These are phyloP conservation scores for Hypsibius dujardini DNA, from an alignment of 1,140 invertebrate genomes.

Conservation along the genomic window DNA sequence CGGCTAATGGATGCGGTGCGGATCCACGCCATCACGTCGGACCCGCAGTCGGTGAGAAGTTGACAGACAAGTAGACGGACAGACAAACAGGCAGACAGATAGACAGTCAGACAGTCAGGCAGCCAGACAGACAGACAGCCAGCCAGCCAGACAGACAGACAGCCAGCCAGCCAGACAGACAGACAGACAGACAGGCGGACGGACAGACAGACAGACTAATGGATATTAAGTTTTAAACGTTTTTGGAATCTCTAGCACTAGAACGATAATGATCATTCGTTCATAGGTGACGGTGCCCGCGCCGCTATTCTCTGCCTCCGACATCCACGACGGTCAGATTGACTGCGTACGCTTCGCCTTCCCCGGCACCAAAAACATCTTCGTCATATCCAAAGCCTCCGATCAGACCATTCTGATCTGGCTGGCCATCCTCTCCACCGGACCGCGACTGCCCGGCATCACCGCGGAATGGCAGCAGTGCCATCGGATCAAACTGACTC, in stretches of 20 bases:
- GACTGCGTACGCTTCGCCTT: neutral
- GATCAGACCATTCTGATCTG: neutral
- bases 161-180: neutral
- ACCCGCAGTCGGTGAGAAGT: neutral
- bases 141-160: neutral
- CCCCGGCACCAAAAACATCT: neutral
- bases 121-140: too few relatives aligned
- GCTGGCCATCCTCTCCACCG: neutral
- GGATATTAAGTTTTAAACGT: neutral
- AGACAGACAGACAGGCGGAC: neutral
- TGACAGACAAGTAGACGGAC: too few relatives aligned
- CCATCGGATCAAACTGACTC: neutral
- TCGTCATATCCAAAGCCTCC: neutral
- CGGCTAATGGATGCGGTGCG: neutral
- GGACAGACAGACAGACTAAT: neutral
- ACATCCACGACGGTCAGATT: conserved; percentile 13
- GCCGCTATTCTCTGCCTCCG: neutral
- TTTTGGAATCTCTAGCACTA: neutral
- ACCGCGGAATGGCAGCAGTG: neutral
- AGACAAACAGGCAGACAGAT: too few relatives aligned
- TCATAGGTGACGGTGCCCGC: neutral
- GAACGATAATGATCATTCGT: neutral
- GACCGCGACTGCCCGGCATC: neutral
- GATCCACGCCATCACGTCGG: neutral
- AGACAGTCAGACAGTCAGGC: too few relatives aligned